Base-by-base conservation (phyloP, 1,140 invertebrate species). In the Pachyrhynchus sulphureomaculatus region DNA sequence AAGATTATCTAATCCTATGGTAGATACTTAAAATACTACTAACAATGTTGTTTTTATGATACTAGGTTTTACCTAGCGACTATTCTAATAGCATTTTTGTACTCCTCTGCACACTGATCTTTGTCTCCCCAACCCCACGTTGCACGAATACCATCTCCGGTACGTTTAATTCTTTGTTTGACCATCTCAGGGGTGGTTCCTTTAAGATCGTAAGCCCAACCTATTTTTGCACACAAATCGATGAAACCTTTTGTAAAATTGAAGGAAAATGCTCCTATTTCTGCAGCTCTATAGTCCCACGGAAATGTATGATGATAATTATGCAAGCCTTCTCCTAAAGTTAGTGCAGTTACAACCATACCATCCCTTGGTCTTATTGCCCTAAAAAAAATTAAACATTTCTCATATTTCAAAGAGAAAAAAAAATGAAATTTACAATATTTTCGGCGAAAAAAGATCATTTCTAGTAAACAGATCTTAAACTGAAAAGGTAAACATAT, bases 271-370 rank as follows among this genome's bases (percentile, higher is more conserved):
- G 78, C 78, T 1, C 78, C 79, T 36, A 83, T 65, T 66, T 91
- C 89, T 33, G 84, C 84, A 0, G 85, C 81, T 53, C 79, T 79
- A 72, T 89, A 72, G n/a, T n/a, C n/a, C n/a, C n/a, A n/a, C n/a
- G n/a, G n/a, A n/a, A n/a, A n/a, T n/a, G n/a, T n/a, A n/a, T 90
- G 88, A 72, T 91, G 89, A 75, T 88, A 91, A 74, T 89, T 90
- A 88, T n/a, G n/a, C n/a, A n/a, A n/a, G 13, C 86, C 86, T 79
- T 77, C 88, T 67, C 77, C 86, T 65, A 77, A 83, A 73, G 72
- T 79, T 34, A 80, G 75, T 0, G 75, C 74, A 0, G 81, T 75
- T 56, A 88, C 86, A 0, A 79, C 78, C 24, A 80, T 72, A 67
- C 84, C 85, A 66, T 87, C 84, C 0, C 80, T 79, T 12, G 85